Conservation (phyloP, 2,797 vertebrate species). For the Euphonia xanthogaster region DNA sequence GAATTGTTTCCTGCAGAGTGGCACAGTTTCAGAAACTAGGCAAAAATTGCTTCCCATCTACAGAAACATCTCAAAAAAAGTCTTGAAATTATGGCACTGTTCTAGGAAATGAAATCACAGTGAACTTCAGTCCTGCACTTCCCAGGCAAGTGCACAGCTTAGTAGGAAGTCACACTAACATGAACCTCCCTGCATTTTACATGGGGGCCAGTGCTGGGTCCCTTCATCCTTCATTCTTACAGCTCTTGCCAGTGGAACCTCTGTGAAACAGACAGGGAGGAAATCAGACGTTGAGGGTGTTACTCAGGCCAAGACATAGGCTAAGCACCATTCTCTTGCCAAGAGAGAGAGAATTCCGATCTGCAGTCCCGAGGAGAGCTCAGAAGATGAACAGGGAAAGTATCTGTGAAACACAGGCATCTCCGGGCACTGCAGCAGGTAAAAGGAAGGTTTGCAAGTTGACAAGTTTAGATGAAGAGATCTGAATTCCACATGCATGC, state of each 20-base stretch:
- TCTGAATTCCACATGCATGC: neutral
- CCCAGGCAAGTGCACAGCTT: neutral
- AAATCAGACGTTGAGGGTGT: neutral
- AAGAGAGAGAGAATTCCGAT: neutral
- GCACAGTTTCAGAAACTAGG: neutral
- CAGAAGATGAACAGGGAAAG: neutral
- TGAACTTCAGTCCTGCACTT: neutral
- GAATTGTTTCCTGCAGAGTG: neutral
- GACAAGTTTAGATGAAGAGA: neutral
- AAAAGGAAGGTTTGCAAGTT: neutral
- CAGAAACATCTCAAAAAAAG: neutral
- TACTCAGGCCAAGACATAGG: neutral
- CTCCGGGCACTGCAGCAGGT: neutral
- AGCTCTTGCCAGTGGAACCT: fast-evolving
- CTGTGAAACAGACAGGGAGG: neutral
- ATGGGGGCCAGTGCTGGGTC: fast-evolving
- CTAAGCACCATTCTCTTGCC: no score
- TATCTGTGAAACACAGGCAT: neutral
- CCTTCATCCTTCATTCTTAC: fast-evolving
- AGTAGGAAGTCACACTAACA: neutral
- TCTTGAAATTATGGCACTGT: neutral
- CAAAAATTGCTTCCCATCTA: neutral
- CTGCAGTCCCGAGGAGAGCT: neutral
- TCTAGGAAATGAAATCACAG: neutral
- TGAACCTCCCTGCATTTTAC: neutral